Evolutionary conservation across 2,888 invertebrate genomes (phyloP), one percentile per base, ranked within the genome.

Genomic region (Drosophila anceps): DNA sequence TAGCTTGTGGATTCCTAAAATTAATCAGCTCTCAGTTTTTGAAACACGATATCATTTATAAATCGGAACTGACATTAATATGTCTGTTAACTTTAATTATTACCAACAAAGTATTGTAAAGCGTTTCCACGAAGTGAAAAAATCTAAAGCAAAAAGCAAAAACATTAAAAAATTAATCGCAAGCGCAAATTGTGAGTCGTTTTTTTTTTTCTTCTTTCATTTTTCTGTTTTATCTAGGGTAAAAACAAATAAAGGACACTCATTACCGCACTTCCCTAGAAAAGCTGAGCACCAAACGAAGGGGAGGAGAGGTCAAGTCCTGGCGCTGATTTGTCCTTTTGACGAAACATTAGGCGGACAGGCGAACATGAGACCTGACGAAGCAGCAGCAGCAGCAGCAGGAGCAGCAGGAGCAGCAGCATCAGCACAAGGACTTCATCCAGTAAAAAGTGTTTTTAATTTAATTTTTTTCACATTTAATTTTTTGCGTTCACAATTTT

Each of bases 401-500:
- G 41, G 1, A 9, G 43, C 12, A 59, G 60, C 8, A 35, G 43
- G 18, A 51, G 58, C 10, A 27, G 46, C 18, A 44, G 60, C 10
- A 31, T 33, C 31, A 55, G 18, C 44, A 10, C 53, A 61, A 66
- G 72, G 71, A 76, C 76, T 44, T 67, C 73, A 69, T 71, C 66
- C 70, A 62, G 88, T 61, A 76, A 78, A 86, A 89, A 88, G 77
- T 80, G 80, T 82, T 90, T 82, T 87, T 88, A 91, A 88, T 91
- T 90, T 82, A 69, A 82, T 82, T 84, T 80, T 81, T 79, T 75
- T 81, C 81, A 79, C 78, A 77, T 85, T 83, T 81, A 77, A 81
- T 90, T 88, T 88, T 84, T 89, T 71, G 73, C 73, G 78, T 69
- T 83, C 59, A 72, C 81, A 77, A 77, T 77, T 86, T 90, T 85